phyloP scores from a whole-genome alignment of 2,113 vertebrate genomes.

The Hipposideros armiger region DNA sequence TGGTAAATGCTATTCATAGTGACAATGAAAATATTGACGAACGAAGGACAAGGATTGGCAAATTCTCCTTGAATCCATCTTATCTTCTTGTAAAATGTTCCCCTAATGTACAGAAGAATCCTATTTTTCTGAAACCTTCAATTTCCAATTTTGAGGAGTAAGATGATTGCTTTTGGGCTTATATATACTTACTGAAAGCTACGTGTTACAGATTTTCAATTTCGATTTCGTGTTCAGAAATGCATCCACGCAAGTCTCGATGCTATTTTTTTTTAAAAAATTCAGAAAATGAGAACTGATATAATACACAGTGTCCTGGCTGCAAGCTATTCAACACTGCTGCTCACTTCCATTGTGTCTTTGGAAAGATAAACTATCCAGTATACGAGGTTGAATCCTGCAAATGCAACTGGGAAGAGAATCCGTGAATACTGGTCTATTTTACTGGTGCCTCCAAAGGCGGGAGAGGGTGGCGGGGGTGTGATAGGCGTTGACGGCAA shows the following conservation, averaged over 20 bases:
- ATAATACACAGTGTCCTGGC: background rate
- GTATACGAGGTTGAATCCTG: slow-evolving; percentile 97
- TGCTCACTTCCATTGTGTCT: slow-evolving; percentile 96
- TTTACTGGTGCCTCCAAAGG: slow-evolving; percentile 94
- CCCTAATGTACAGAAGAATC: background rate
- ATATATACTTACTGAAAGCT: background rate
- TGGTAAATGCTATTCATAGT: slow-evolving; percentile 69
- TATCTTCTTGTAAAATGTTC: background rate
- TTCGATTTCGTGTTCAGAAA: slow-evolving; percentile 50
- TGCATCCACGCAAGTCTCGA: background rate
- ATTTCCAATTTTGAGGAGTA: background rate
- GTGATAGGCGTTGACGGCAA: slow-evolving; percentile 80
- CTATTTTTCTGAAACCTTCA: slow-evolving; percentile 53
- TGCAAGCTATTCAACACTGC: slow-evolving; percentile 73
- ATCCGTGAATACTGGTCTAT: slow-evolving; percentile 98
- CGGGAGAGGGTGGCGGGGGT: slow-evolving; percentile 85
- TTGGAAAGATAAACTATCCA: slow-evolving; percentile 98
- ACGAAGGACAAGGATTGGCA: slow-evolving; percentile 63
- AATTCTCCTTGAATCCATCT: slow-evolving; percentile 53
- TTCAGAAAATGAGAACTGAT: background rate
- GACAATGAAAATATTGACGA: slow-evolving; percentile 60
- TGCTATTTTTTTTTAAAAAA: background rate
- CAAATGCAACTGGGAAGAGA: slow-evolving; percentile 96
- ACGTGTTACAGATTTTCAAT: background rate
- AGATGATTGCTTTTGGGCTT: background rate